Percentiles rank a stretch among this genome's conserved stretches.
Conservation (phyloP, 2,113 vertebrate species). For the Reinhardtius hippoglossoides region DNA sequence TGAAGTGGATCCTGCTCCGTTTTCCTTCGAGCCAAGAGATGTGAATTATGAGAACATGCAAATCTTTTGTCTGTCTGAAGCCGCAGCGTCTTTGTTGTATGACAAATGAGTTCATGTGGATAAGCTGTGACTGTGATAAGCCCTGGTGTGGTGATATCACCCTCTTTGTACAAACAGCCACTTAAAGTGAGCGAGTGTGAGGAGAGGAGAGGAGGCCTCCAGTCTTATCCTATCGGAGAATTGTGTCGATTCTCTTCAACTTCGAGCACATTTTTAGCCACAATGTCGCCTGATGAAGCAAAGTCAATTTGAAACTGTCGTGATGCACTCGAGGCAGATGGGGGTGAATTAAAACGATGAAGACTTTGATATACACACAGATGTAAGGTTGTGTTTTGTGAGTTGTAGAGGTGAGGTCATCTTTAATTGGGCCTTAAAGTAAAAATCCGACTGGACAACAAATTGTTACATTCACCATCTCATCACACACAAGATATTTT, state of each 20-base stretch:
- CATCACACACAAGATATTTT: too few species aligned
- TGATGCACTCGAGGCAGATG: constrained; percentile 6
- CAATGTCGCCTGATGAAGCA: constrained; percentile 45
- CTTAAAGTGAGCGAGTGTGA: background rate
- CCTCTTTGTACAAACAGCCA: constrained; percentile 21
- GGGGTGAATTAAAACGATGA: constrained; percentile 9
- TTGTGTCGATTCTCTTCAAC: constrained; percentile 2
- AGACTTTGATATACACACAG: background rate
- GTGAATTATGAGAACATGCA: constrained; percentile 73
- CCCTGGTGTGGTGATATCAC: constrained; percentile 13
- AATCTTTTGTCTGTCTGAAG: constrained; percentile 57
- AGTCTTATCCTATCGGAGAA: constrained; percentile 2
- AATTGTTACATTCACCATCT: too few species aligned
- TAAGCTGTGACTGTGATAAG: constrained; percentile 34
- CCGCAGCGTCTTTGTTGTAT: constrained; percentile 44
- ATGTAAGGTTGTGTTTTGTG: too few species aligned
- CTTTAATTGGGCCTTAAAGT: constrained; percentile 57
- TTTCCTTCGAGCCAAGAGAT: constrained; percentile 57
- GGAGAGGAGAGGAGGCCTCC: background rate
- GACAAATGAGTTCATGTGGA: constrained; percentile 65
- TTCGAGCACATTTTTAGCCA: constrained; percentile 6
- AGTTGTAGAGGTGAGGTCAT: constrained; percentile 11
- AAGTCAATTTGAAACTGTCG: constrained; percentile 17
- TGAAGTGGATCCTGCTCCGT: constrained; percentile 69
- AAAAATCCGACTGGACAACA: constrained; percentile 11